These are phyloP conservation scores for Leucozona laternaria DNA, from an alignment of 2,888 invertebrate genomes.

Conservation along the genomic window DNA sequence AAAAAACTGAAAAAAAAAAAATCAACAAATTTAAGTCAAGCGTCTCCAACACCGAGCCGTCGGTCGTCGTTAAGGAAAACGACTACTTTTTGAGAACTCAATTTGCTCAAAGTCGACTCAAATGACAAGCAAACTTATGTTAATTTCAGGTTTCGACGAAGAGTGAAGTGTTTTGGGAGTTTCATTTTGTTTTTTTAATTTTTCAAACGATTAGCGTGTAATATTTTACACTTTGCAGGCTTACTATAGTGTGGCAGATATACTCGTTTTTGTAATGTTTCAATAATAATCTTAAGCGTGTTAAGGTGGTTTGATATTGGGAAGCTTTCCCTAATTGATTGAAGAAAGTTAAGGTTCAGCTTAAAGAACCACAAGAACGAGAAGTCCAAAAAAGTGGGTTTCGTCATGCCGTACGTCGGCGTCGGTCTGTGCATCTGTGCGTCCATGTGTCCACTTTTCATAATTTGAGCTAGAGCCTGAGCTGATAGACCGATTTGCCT, in stretches of 20 bases:
- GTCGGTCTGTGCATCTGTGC: too few relatives aligned
- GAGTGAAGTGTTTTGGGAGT: background rate
- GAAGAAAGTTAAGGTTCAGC: too few relatives aligned
- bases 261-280: background rate
- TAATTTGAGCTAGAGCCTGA: too few relatives aligned
- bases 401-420: too few relatives aligned
- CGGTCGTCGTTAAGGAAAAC: slow-evolving; percentile 61
- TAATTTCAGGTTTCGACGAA: slow-evolving; percentile 11
- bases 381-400: too few relatives aligned
- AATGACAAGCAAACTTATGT: slow-evolving; percentile 66
- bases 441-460: too few relatives aligned
- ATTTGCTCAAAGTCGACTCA: slow-evolving; percentile 55
- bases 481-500: too few relatives aligned
- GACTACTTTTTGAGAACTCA: slow-evolving; percentile 65
- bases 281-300: background rate
- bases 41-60: background rate
- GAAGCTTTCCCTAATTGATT: too few relatives aligned
- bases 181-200: background rate
- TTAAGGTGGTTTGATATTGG: too few relatives aligned
- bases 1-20: background rate
- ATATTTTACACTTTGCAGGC: background rate
- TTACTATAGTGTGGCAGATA: background rate
- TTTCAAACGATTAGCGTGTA: slow-evolving; percentile 22
- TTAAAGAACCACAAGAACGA: too few relatives aligned
- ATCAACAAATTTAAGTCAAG: slow-evolving; percentile 39